phyloP scores from a whole-genome alignment of 1,140 invertebrate species.

The Achatina immaculata region DNA sequence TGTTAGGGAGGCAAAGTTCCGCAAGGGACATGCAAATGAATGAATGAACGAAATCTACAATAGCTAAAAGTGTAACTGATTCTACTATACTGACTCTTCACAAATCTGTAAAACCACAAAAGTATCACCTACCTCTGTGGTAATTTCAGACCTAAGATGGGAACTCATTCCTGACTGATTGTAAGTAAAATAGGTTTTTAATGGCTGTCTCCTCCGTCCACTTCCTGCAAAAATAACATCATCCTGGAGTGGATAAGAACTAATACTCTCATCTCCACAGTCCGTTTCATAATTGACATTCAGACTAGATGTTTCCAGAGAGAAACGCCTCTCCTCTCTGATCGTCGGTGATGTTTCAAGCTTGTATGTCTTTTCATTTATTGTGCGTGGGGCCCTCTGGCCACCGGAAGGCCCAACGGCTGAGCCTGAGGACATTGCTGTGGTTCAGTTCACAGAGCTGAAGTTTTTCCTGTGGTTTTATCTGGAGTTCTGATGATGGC shows the following conservation, averaged over 20 bases:
- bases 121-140: background rate
- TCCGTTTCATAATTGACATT: conserved; percentile 30
- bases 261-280: conserved; percentile 11
- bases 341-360: background rate
- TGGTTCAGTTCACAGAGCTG: background rate
- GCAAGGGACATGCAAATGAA: too few species aligned
- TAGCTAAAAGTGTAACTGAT: too few species aligned
- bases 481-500: too few species aligned
- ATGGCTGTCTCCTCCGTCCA: background rate
- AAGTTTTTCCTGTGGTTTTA: too few species aligned
- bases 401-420: background rate
- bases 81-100: too few species aligned
- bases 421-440: background rate
- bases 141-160: background rate
- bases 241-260: conserved; percentile 11
- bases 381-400: background rate
- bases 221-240: background rate
- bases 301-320: background rate
- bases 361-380: background rate
- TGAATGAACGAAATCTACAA: too few species aligned
- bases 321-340: background rate
- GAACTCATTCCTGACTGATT: background rate
- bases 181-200: background rate
- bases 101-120: too few species aligned
- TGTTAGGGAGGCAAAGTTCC: too few species aligned